Evolutionary conservation across 2,888 invertebrate species (phyloP).

Genomic region (Eucriotettix oculatus): DNA sequence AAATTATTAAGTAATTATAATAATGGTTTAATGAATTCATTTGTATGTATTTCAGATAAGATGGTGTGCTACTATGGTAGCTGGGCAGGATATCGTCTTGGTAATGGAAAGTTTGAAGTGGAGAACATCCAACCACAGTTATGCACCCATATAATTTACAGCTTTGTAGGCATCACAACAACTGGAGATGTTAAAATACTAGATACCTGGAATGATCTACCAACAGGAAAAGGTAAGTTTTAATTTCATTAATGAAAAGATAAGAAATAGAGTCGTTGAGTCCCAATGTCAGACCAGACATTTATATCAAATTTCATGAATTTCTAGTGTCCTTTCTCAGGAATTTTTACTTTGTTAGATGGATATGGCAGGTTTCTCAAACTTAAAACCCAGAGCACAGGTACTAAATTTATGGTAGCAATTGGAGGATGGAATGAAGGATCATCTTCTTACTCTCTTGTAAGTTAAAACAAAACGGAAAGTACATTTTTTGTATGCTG

Average conservation of each 20-base stretch:
- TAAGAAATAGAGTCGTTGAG: too few species aligned
- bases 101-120: constrained; percentile 46
- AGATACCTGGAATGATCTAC: constrained; percentile 8
- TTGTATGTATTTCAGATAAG: constrained; percentile 17
- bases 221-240: neutral
- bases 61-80: constrained; percentile 60
- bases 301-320: neutral
- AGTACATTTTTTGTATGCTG: neutral
- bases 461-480: constrained; percentile 16
- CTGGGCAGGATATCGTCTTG: constrained; percentile 54
- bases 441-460: constrained; percentile 37
- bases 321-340: neutral
- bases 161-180: constrained; percentile 47
- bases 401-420: constrained; percentile 39
- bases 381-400: constrained; percentile 33
- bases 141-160: constrained; percentile 61
- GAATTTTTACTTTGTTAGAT: constrained; percentile 20
- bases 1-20: too few species aligned
- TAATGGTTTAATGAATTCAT: neutral
- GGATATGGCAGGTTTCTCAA: constrained; percentile 35
- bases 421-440: constrained; percentile 58
- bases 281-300: too few species aligned
- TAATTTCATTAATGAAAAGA: too few species aligned
- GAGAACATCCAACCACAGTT: constrained; percentile 44
- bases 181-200: constrained; percentile 24